Evolutionary conservation across 2,888 invertebrate genomes (phyloP), one percentile per base, ranked within the genome.

Genomic region (Drosophila glabriapex): DNA sequence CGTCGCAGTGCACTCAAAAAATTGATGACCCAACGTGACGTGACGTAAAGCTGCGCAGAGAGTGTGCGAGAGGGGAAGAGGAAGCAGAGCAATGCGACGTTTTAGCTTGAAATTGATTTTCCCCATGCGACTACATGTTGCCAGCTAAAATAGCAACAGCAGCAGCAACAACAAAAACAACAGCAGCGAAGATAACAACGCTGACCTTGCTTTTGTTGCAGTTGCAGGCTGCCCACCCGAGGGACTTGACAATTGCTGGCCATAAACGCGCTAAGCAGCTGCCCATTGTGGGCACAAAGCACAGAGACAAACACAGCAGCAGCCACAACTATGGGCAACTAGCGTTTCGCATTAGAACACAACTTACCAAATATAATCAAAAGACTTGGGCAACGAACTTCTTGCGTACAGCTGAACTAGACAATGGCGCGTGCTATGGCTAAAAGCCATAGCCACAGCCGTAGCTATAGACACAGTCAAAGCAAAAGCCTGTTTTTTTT

Each of bases 21-120:
- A 90, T 79, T 91, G 85, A 90, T 91, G 90, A 91, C 77, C 90
- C 89, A 84, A 89, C 91, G 91, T 91, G 85, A 91, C 76, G 90
- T 89, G 85, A 83, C 65, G 79, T 82, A 85, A 68, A 68, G 72
- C 55, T 67, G 73, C 69, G 22, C 10, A 9, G 29, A 14, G 29
- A 14, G 29, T n/a, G 29, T 16, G 16, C 58, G 29, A 41, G 49
- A 28, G 52, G 49, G 62, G 63, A 16, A 28, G 28, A 43, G 76
- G 70, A 59, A 46, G 66, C 68, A 43, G 19, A 73, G 84, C 80
- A 74, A 82, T 81, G 84, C 75, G 69, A 83, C 76, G 76, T 83
- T 86, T 86, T 78, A 88, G 90, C 68, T 81, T 76, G 76, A 90
- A 86, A 86, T 86, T 86, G 85, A 86, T 88, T 86, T 88, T 90